Percentiles rank a stretch among this genome's conserved stretches.
These are phyloP conservation scores for Ganaspis sp. DNA, from an alignment of 1,140 invertebrate genomes.

Conservation along the genomic window DNA sequence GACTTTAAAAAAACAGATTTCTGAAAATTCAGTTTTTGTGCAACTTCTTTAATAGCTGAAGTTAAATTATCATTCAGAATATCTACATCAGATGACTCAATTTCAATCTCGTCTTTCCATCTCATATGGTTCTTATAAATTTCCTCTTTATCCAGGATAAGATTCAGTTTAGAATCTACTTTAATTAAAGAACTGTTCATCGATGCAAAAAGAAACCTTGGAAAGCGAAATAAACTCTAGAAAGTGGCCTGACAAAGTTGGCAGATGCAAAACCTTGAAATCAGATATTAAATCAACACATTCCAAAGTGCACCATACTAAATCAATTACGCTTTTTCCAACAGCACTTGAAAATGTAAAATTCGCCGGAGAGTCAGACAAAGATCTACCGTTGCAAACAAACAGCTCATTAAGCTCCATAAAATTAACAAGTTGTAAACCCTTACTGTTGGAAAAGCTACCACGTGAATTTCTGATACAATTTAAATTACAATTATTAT, in stretches of 20 bases:
- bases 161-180: too few species aligned
- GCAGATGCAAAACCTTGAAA: background rate
- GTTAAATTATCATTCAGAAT: too few species aligned
- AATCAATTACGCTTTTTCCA: background rate
- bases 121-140: too few species aligned
- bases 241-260: background rate
- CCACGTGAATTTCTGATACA: background rate
- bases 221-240: background rate
- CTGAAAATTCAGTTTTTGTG: too few species aligned
- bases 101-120: too few species aligned
- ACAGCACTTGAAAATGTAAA: background rate
- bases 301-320: background rate
- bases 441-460: background rate
- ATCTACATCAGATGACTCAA: too few species aligned
- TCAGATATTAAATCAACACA: background rate
- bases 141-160: too few species aligned
- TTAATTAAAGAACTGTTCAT: too few species aligned
- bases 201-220: too few species aligned
- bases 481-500: too few species aligned
- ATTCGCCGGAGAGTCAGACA: background rate
- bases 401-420: background rate
- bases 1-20: too few species aligned
- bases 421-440: background rate
- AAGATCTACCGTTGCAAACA: background rate
- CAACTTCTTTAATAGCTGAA: too few species aligned